phyloP scores from a whole-genome alignment of 2,797 vertebrate species.

The Malacoraja senta region DNA sequence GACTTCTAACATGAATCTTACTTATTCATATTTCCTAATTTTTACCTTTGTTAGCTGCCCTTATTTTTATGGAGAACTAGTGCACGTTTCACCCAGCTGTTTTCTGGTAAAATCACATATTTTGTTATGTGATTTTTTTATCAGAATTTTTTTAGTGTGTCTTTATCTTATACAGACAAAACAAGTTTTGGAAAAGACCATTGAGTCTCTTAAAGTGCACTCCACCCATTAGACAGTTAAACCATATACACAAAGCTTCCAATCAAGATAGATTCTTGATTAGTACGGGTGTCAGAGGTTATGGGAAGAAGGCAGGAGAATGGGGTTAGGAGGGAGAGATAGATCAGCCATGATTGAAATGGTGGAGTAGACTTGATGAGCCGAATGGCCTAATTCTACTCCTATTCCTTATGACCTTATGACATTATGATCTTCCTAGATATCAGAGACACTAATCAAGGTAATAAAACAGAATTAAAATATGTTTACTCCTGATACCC shows the following conservation, averaged over 20 bases:
- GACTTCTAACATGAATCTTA: neutral
- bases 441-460: too few relatives aligned
- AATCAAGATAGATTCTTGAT: too few relatives aligned
- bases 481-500: neutral
- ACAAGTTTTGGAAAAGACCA: neutral
- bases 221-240: neutral
- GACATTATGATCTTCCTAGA: too few relatives aligned
- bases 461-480: neutral
- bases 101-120: too few relatives aligned
- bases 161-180: neutral
- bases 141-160: neutral
- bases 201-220: neutral
- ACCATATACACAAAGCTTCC: neutral
- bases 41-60: neutral
- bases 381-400: too few relatives aligned
- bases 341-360: too few relatives aligned
- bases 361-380: too few relatives aligned
- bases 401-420: too few relatives aligned
- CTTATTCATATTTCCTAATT: neutral
- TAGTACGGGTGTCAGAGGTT: too few relatives aligned
- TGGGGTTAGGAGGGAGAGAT: too few relatives aligned
- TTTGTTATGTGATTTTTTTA: neutral
- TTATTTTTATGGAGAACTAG: neutral
- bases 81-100: neutral
- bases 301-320: too few relatives aligned